phyloP scores from a whole-genome alignment of 2,797 vertebrate genomes.

The Buceros bicornis region DNA sequence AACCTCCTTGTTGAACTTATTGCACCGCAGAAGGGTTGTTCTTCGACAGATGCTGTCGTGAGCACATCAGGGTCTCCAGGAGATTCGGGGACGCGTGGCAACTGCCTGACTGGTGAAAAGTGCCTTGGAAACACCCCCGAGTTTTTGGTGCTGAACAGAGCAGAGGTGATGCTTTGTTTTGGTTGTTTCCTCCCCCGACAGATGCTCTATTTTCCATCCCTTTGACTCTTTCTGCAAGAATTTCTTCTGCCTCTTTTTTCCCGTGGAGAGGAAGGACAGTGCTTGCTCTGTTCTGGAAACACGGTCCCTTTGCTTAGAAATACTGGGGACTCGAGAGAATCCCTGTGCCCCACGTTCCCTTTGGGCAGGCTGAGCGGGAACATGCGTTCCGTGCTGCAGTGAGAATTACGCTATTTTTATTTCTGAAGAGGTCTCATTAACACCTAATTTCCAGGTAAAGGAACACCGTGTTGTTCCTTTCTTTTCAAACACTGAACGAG shows the following conservation, averaged over 20 bases:
- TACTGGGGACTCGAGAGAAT: background rate
- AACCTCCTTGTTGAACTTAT: background rate
- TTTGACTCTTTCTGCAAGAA: background rate
- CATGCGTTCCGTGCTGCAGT: background rate
- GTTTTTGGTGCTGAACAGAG: background rate
- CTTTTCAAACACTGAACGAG: background rate
- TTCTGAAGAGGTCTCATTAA: conserved; percentile 10
- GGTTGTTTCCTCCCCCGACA: background rate
- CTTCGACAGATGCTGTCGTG: background rate
- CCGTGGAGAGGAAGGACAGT: background rate
- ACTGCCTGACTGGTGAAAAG: background rate
- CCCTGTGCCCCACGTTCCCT: background rate
- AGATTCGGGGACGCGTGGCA: background rate
- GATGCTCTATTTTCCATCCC: background rate
- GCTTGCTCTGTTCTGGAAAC: background rate
- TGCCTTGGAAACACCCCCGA: background rate
- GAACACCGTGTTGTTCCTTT: background rate
- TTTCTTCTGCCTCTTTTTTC: background rate
- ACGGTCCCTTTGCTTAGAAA: background rate
- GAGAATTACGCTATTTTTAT: background rate
- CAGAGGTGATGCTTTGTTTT: background rate
- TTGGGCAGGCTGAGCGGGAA: background rate
- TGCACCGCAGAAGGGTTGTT: background rate
- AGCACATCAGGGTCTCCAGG: background rate
- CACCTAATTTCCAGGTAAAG: background rate